phyloP scores from a whole-genome alignment of 1,140 invertebrate species.

The Cydia pomonella region DNA sequence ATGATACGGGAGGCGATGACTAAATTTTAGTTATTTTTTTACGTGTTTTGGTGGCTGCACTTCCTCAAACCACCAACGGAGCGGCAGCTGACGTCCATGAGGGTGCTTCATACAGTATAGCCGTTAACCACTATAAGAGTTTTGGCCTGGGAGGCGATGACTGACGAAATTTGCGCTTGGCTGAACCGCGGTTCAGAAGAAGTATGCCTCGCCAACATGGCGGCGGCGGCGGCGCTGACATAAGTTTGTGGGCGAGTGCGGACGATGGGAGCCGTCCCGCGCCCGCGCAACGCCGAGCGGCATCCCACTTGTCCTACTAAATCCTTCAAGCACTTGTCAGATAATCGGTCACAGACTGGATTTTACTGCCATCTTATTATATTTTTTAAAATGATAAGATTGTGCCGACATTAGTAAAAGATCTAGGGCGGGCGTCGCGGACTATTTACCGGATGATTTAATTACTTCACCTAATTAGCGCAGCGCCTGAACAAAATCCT shows the following conservation, averaged over 20 bases:
- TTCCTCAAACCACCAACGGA: too few relatives aligned
- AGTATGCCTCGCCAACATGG: background rate
- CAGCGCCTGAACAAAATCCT: background rate
- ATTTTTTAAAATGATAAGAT: background rate
- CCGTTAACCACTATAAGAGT: too few relatives aligned
- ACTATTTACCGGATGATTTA: slow-evolving; percentile 14
- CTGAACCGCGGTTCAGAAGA: too few relatives aligned
- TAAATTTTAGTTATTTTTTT: too few relatives aligned
- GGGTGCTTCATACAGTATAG: too few relatives aligned
- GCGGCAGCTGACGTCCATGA: too few relatives aligned
- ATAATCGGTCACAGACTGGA: background rate
- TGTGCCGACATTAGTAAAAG: background rate
- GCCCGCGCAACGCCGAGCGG: background rate
- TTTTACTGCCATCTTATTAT: background rate
- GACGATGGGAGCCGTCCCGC: background rate
- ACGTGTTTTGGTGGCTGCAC: too few relatives aligned
- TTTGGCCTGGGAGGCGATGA: too few relatives aligned
- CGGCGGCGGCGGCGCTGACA: slow-evolving; percentile 1
- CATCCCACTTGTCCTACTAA: too few relatives aligned
- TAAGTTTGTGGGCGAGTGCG: slow-evolving; percentile 9
- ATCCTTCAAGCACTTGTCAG: too few relatives aligned
- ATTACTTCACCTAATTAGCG: background rate
- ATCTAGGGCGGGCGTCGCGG: background rate
- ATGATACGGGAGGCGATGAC: too few relatives aligned
- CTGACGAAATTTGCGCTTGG: too few relatives aligned